A percentile compares a stretch with the other conserved stretches of the same genome.
Evolutionary conservation across 2,888 invertebrate species (phyloP).

Genomic region (Eretmocerus hayati): DNA sequence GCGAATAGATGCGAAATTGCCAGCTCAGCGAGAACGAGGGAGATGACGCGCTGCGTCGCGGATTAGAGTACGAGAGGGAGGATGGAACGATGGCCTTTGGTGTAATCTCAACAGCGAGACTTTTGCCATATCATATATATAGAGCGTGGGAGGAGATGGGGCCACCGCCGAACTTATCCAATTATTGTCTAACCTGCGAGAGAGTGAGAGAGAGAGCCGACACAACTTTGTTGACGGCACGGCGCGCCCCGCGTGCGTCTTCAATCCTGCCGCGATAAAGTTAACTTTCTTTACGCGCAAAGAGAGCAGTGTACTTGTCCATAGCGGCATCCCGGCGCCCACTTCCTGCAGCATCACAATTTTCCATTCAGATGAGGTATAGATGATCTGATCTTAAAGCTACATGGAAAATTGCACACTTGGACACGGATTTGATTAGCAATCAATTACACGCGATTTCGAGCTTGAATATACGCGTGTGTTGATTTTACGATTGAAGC

Average conservation of each 20-base stretch:
- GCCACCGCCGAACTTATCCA: constrained; percentile 45
- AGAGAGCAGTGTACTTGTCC: too few species aligned
- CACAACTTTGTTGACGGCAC: constrained; percentile 31
- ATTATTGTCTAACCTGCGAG: constrained; percentile 48
- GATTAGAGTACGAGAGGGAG: neutral
- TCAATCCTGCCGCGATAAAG: constrained; percentile 40
- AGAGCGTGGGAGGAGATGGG: constrained; percentile 28
- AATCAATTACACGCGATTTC: too few species aligned
- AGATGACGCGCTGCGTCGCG: constrained; percentile 2
- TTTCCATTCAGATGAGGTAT: too few species aligned
- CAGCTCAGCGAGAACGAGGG: too few species aligned
- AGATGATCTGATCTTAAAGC: too few species aligned
- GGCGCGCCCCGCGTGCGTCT: constrained; percentile 20
- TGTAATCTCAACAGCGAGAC: constrained; percentile 19
- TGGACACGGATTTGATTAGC: too few species aligned
- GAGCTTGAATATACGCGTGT: too few species aligned
- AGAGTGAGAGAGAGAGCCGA: neutral
- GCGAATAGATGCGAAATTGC: too few species aligned
- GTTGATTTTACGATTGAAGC: too few species aligned
- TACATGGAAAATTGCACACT: too few species aligned
- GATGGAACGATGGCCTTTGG: constrained; percentile 2
- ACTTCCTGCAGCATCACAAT: too few species aligned
- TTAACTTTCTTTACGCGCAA: constrained; percentile 44
- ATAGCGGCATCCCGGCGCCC: too few species aligned
- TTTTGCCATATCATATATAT: constrained; percentile 22